Percentiles rank a stretch among this genome's conserved stretches.
These are phyloP conservation scores for Centroberyx gerrardi DNA, from an alignment of 2,797 vertebrate species.

Conservation along the genomic window DNA sequence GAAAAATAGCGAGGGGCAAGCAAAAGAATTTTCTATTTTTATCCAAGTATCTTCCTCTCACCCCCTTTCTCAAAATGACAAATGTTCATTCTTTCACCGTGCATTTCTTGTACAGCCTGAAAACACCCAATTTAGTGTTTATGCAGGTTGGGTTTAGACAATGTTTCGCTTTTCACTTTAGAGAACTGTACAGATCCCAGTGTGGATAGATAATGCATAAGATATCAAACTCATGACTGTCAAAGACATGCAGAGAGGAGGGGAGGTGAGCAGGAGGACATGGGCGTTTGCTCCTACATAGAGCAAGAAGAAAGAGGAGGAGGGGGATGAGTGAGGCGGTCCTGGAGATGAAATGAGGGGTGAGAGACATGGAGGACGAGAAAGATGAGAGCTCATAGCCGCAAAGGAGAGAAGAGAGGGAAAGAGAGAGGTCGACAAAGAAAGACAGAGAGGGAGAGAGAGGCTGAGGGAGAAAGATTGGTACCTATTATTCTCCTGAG, in stretches of 20 bases:
- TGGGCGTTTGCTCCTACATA: constrained; percentile 30
- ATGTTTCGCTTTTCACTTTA: constrained; percentile 46
- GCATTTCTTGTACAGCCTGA: constrained; percentile 14
- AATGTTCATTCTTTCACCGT: constrained; percentile 1
- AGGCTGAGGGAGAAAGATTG: constrained; percentile 71
- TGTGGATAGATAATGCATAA: constrained; percentile 50
- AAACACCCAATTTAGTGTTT: constrained; percentile 27
- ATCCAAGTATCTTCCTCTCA: constrained; percentile 20
- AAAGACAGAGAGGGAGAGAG: constrained; percentile 56
- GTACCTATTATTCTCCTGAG: constrained; percentile 85
- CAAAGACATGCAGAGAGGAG: constrained; percentile 20
- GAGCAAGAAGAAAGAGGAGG: constrained; percentile 30
- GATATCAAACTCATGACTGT: constrained; percentile 58
- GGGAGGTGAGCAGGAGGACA: constrained; percentile 23
- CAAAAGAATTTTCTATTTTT: constrained; percentile 47
- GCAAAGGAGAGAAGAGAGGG: constrained; percentile 42
- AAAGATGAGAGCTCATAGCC: constrained; percentile 37
- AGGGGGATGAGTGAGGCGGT: constrained; percentile 8
- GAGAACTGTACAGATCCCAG: constrained; percentile 51
- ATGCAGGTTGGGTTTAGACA: constrained; percentile 27
- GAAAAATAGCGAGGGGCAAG: constrained; percentile 40
- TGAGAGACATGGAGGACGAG: constrained; percentile 9
- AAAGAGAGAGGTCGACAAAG: constrained; percentile 51
- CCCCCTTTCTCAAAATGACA: constrained; percentile 10
- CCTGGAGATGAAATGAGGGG: constrained; percentile 33